Base-by-base conservation (phyloP, 2,797 vertebrate genomes). In the Amphiprion clarkii region DNA sequence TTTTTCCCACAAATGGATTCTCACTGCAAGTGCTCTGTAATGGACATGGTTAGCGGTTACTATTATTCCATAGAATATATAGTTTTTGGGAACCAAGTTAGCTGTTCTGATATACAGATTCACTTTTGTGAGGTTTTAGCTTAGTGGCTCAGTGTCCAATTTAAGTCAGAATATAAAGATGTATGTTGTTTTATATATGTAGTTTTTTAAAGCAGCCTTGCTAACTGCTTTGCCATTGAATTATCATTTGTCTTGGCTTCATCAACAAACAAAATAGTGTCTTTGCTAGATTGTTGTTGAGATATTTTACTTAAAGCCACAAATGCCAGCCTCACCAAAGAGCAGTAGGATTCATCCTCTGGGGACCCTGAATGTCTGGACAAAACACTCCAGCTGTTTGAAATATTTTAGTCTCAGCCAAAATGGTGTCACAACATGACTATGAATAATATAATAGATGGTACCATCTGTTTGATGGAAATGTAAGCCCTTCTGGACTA, bases 1-100 rank as follows among this genome's bases (percentile, higher is more conserved):
- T 27, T 46, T 66, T 33, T 40, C 8, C 5, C 16, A 23, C 14
- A 52, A 84, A 79, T 80, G 46, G 51, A 74, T 67, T 65, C 71
- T 42, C 23, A 1, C 40, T 42, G 29, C 65, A 53, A 36, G 49
- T 36, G 48, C 25, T 2, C 53, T 17, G 25, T 78, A 56, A 69
- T 78, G 42, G 46, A 72, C 56, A 29, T 42, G 44, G 74, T 40
- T 74, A 42, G 21, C 0, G 14, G 48, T 60, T 56, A 31, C 29
- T 68, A 8, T 56, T 65, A 54, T 48, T 51, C 46, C 29, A 16
- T 4, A 16, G 0, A 57, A 64, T 54, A 23, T 23, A 21, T 49
- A n/a, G 6, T 19, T n/a, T 49, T 49, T n/a, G 19, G 19, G 17
- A 49, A 1, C 14, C 29, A 36, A 13, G 11, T 67, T 16, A n/a